These are phyloP conservation scores for Pollicipes pollicipes DNA, from an alignment of 1,140 invertebrate species.

Conservation along the genomic window DNA sequence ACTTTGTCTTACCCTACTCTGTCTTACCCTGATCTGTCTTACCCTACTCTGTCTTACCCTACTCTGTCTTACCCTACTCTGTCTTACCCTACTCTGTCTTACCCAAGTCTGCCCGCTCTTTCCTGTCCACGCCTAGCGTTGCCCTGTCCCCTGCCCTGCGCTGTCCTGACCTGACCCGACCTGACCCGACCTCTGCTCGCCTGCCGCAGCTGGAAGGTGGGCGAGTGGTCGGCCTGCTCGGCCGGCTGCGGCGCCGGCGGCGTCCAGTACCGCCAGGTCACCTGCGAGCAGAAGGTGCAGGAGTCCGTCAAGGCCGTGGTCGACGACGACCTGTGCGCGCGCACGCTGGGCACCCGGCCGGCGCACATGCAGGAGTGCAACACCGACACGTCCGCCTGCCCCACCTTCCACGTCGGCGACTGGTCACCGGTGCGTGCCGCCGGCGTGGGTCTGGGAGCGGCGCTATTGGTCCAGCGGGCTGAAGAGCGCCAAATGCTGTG, in stretches of 20 bases:
- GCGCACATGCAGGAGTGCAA: conserved; percentile 52
- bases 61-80: no score
- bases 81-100: no score
- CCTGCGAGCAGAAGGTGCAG: conserved; percentile 54
- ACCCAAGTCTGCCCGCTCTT: no score
- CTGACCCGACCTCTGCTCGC: not conserved
- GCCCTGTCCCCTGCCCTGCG: no score
- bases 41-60: no score
- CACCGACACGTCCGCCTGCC: conserved; percentile 46
- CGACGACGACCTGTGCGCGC: conserved; percentile 50
- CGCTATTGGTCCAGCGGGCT: conserved; percentile 8
- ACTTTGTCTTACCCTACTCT: no score
- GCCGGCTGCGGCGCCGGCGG: conserved; percentile 47
- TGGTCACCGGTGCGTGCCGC: conserved; percentile 59
- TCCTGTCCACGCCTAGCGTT: no score
- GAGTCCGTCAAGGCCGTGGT: conserved; percentile 44
- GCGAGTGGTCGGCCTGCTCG: conserved; percentile 66
- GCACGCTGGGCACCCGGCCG: conserved; percentile 46
- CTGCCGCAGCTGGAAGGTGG: conserved; percentile 45
- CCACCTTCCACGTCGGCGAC: conserved; percentile 59
- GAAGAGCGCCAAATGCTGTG: no score
- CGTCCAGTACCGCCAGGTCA: conserved; percentile 40
- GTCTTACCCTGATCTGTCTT: no score
- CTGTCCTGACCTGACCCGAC: no score
- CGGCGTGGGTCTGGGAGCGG: not conserved